These are phyloP conservation scores for Melinaea marsaeus DNA, from an alignment of 2,888 invertebrate species.

Conservation along the genomic window DNA sequence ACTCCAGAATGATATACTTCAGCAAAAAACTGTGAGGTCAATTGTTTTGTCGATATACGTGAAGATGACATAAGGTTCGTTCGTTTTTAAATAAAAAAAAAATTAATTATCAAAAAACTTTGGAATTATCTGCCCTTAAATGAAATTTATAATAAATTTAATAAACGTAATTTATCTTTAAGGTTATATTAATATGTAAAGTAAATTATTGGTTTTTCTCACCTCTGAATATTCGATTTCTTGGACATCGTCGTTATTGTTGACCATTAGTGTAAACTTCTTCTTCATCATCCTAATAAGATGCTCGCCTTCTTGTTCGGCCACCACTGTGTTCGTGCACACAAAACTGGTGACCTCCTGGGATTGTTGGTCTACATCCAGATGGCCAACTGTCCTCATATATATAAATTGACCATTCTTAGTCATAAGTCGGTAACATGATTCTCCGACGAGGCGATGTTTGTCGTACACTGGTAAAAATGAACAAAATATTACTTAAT, in stretches of 20 bases:
- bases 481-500: neutral
- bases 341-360: slow-evolving; percentile 88
- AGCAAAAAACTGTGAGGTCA: too few relatives aligned
- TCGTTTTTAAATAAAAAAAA: too few relatives aligned
- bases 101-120: too few relatives aligned
- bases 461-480: slow-evolving; percentile 82
- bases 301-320: slow-evolving; percentile 83
- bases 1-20: too few relatives aligned
- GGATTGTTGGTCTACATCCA: slow-evolving; percentile 85
- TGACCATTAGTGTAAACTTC: slow-evolving; percentile 80
- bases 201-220: slow-evolving; percentile 13
- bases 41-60: too few relatives aligned
- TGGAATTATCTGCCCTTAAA: too few relatives aligned
- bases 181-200: neutral
- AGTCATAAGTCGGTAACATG: slow-evolving; percentile 88
- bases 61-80: too few relatives aligned
- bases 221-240: slow-evolving; percentile 37
- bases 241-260: slow-evolving; percentile 43
- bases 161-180: too few relatives aligned
- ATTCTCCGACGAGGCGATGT: slow-evolving; percentile 86
- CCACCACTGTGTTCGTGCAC: slow-evolving; percentile 87
- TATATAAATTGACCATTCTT: slow-evolving; percentile 90
- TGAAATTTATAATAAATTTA: too few relatives aligned
- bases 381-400: slow-evolving; percentile 86
- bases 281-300: slow-evolving; percentile 86